Conservation (phyloP, 2,888 invertebrate genomes). For the Drosophila stalkeri region DNA sequence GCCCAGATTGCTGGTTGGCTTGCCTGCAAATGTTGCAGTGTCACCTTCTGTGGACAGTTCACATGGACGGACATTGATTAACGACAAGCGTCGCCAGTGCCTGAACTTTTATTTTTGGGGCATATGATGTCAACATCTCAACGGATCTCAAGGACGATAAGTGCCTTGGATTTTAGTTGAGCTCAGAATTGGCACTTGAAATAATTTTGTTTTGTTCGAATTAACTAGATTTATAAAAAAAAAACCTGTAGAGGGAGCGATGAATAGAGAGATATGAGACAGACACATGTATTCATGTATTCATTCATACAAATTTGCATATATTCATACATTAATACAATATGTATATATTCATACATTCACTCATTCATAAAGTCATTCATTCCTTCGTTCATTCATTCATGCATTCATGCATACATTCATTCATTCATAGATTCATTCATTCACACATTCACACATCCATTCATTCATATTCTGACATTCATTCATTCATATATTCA, state of each 20-base stretch:
- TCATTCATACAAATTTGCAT: background rate
- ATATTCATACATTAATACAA: background rate
- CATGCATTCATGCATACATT: background rate
- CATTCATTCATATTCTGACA: background rate
- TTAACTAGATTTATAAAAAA: background rate
- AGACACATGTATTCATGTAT: too few relatives aligned
- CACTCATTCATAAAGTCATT: background rate
- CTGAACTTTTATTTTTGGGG: slow-evolving; percentile 9
- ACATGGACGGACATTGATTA: slow-evolving; percentile 53
- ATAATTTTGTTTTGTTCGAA: background rate
- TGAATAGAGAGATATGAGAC: background rate
- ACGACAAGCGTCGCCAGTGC: slow-evolving; percentile 31
- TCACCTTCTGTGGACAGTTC: slow-evolving; percentile 33
- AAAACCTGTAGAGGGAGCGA: background rate
- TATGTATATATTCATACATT: background rate
- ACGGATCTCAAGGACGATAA: background rate
- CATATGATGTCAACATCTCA: slow-evolving; percentile 27
- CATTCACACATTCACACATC: background rate
- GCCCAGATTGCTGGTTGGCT: slow-evolving; percentile 25
- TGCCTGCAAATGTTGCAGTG: slow-evolving; percentile 41
- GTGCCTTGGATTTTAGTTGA: background rate
- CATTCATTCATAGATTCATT: background rate
- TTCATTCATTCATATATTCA: background rate
- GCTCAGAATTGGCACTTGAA: background rate
- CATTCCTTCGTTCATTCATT: background rate